phyloP scores from a whole-genome alignment of 2,113 vertebrate species.

The Rhinogobius similis region DNA sequence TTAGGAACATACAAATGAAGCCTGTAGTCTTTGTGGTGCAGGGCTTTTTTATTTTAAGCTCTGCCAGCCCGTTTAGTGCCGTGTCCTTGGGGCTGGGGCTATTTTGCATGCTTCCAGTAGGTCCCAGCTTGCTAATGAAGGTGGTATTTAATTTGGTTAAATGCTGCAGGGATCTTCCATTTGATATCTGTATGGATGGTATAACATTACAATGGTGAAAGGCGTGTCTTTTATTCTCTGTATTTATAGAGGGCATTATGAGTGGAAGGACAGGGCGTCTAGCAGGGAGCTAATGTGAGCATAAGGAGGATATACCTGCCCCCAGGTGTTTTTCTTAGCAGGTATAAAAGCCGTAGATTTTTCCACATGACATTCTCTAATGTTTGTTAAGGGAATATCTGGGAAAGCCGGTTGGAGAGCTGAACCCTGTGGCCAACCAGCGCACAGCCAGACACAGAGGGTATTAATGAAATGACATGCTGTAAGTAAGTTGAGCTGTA shows the following conservation, averaged over 20 bases:
- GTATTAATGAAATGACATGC: conserved; percentile 52
- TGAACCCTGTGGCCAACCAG: conserved; percentile 50
- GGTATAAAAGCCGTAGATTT: conserved; percentile 56
- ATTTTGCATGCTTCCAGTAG: conserved; percentile 59
- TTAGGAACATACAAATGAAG: conserved; percentile 78
- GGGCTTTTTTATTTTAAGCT: conserved; percentile 62
- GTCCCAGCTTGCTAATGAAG: conserved; percentile 67
- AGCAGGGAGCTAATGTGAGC: conserved; percentile 57
- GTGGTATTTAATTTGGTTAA: conserved; percentile 75
- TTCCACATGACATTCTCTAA: conserved; percentile 46
- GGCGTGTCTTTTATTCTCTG: conserved; percentile 38
- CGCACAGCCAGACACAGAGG: conserved; percentile 40
- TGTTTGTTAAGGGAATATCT: conserved; percentile 55
- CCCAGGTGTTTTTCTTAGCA: conserved; percentile 59
- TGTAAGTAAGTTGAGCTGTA: conserved; percentile 52
- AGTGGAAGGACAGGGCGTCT: conserved; percentile 57
- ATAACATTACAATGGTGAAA: conserved; percentile 50
- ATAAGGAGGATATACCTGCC: conserved; percentile 65
- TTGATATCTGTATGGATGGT: conserved; percentile 66
- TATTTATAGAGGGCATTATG: conserved; percentile 66
- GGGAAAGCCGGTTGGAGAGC: conserved; percentile 36
- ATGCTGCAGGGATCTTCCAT: conserved; percentile 65
- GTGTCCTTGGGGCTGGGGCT: conserved; percentile 64
- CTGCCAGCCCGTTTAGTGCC: conserved; percentile 57
- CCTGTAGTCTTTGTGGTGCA: conserved; percentile 54